These are phyloP conservation scores for Coilia nasus DNA, from an alignment of 2,797 vertebrate species.

Conservation along the genomic window DNA sequence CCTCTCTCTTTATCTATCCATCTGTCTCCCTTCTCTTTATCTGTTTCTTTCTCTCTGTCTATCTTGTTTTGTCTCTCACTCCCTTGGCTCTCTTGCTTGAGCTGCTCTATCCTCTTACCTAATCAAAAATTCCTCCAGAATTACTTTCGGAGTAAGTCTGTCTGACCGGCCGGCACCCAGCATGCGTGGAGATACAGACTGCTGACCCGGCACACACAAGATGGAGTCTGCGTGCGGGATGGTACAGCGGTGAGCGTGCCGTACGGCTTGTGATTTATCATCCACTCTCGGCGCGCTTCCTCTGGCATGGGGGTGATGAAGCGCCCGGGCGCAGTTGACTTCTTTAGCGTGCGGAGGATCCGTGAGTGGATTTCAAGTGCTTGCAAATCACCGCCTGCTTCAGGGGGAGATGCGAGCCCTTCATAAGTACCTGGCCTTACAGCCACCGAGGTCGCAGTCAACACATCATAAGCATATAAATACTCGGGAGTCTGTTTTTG, in stretches of 20 bases:
- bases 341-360: constrained; percentile 18
- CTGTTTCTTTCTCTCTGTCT: not conserved
- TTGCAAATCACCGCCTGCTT: not conserved
- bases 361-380: constrained; percentile 13
- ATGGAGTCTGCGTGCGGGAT: not conserved
- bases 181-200: too few relatives aligned
- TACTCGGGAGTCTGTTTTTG: not conserved
- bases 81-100: not conserved
- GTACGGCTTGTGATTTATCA: not conserved
- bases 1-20: not conserved
- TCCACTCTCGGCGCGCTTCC: not conserved
- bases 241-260: not conserved
- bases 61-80: not conserved
- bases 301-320: not conserved
- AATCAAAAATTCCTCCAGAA: constrained; percentile 4
- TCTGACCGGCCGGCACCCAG: too few relatives aligned
- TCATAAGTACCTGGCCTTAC: not conserved
- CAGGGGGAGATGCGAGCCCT: not conserved
- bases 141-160: too few relatives aligned
- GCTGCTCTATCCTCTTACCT: not conserved
- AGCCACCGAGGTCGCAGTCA: not conserved
- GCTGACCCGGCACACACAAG: not conserved
- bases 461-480: constrained; percentile 4
- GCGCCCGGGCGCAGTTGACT: not conserved
- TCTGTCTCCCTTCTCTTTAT: not conserved